These are phyloP conservation scores for Orycteropus afer DNA, from an alignment of 2,113 vertebrate species.

Conservation along the genomic window DNA sequence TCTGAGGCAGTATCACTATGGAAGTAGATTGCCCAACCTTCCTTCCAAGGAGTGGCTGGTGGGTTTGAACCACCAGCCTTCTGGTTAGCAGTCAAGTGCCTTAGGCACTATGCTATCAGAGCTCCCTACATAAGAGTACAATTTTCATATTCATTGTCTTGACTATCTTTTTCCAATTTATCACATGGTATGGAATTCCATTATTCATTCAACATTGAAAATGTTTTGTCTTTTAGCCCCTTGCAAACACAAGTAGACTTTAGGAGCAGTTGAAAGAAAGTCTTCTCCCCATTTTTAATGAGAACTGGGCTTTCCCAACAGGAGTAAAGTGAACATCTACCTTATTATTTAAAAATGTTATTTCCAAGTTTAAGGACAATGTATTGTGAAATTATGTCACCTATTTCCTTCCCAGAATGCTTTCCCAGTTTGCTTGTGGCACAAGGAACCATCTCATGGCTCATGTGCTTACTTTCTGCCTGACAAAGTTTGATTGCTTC, in stretches of 20 bases:
- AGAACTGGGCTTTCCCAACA: neutral
- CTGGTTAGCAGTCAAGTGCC: no score
- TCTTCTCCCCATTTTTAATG: neutral
- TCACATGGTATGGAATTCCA: neutral
- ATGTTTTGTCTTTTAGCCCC: slow-evolving; percentile 7
- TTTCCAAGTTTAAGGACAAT: neutral
- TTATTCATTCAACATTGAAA: slow-evolving; percentile 16
- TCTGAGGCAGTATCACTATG: no score
- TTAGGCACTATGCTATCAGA: no score
- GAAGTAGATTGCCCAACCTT: no score
- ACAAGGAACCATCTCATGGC: neutral
- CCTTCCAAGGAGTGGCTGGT: no score
- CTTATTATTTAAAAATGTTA: neutral
- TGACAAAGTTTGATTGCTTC: neutral
- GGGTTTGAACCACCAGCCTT: no score
- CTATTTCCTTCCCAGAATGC: neutral
- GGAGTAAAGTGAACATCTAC: neutral
- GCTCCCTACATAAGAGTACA: no score
- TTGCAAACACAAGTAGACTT: neutral
- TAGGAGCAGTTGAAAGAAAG: neutral
- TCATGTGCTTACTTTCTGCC: neutral
- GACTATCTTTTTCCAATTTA: neutral
- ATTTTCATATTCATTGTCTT: neutral
- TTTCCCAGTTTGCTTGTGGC: neutral
- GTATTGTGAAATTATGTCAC: neutral